Conservation (phyloP, 2,888 invertebrate genomes). For the Cosmorhoe ocellata region DNA sequence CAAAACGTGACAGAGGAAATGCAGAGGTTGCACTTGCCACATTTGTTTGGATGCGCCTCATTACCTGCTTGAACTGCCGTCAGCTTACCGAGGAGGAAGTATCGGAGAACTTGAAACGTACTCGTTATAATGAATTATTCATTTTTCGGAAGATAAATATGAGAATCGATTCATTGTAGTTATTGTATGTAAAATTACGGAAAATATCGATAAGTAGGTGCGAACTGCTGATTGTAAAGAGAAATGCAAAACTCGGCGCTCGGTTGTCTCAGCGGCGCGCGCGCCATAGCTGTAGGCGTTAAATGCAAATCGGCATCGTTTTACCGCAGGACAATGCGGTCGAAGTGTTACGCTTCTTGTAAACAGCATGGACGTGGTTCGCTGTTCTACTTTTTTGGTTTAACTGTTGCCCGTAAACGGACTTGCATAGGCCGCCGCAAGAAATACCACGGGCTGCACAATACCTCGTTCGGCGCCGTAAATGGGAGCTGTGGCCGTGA, state of each 20-base stretch:
- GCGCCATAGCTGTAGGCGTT: slow-evolving; percentile 60
- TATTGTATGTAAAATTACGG: slow-evolving; percentile 31
- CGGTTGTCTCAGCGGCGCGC: slow-evolving; percentile 38
- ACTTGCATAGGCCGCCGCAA: slow-evolving; percentile 69
- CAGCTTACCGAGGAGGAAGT: slow-evolving; percentile 37
- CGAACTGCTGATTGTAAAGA: slow-evolving; percentile 38
- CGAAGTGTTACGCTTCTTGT: slow-evolving; percentile 75
- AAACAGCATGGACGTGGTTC: slow-evolving; percentile 73
- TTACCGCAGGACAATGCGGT: slow-evolving; percentile 74
- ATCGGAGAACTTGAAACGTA: slow-evolving; percentile 31
- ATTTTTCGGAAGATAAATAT: slow-evolving; percentile 29
- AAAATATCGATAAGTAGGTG: slow-evolving; percentile 35
- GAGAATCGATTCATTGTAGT: slow-evolving; percentile 27
- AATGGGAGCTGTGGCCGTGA: slow-evolving; percentile 65
- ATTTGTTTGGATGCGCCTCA: slow-evolving; percentile 52
- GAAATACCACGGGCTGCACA: slow-evolving; percentile 70
- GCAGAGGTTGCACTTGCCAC: slow-evolving; percentile 51
- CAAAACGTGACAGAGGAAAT: slow-evolving; percentile 48
- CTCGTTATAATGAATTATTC: slow-evolving; percentile 36
- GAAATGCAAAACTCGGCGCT: slow-evolving; percentile 55
- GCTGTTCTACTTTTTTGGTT: slow-evolving; percentile 81
- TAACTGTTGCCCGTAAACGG: slow-evolving; percentile 76
- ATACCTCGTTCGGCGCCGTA: slow-evolving; percentile 71
- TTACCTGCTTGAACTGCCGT: slow-evolving; percentile 53
- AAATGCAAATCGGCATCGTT: slow-evolving; percentile 74